phyloP scores from a whole-genome alignment of 2,113 vertebrate genomes.

The Toxostoma redivivum region DNA sequence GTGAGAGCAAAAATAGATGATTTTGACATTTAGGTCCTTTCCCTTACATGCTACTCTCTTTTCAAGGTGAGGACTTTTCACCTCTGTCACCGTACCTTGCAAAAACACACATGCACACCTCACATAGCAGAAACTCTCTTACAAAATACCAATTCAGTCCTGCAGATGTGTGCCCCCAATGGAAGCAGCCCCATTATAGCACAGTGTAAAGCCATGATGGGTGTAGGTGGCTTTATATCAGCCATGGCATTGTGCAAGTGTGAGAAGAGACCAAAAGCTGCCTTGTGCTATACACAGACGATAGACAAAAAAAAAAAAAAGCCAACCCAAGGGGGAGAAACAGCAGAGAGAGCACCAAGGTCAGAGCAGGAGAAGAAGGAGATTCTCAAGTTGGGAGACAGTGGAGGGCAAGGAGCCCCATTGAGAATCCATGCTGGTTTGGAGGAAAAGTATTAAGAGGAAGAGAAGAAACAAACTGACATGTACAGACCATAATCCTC shows the following conservation, averaged over 20 bases:
- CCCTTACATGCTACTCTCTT: neutral
- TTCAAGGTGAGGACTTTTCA: neutral
- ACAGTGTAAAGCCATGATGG: neutral
- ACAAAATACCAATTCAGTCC: neutral
- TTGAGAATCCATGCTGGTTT: neutral
- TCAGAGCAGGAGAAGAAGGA: neutral
- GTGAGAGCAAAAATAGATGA: neutral
- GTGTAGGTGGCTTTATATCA: too few relatives aligned
- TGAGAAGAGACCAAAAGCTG: neutral
- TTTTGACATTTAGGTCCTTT: neutral
- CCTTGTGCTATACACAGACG: accelerated
- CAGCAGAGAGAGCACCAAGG: neutral
- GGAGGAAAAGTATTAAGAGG: neutral
- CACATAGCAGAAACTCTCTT: neutral
- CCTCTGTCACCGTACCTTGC: neutral
- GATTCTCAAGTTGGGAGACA: neutral
- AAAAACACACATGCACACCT: neutral
- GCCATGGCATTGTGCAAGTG: accelerated
- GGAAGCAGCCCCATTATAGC: neutral
- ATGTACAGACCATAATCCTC: accelerated
- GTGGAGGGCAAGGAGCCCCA: neutral
- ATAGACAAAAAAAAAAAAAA: neutral
- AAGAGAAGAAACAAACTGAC: neutral
- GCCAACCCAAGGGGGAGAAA: neutral
- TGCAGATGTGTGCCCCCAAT: neutral